Evolutionary conservation across 2,113 vertebrate species (phyloP), one percentile per base, ranked within the genome.

Genomic region (Ivindomyrus marchei): DNA sequence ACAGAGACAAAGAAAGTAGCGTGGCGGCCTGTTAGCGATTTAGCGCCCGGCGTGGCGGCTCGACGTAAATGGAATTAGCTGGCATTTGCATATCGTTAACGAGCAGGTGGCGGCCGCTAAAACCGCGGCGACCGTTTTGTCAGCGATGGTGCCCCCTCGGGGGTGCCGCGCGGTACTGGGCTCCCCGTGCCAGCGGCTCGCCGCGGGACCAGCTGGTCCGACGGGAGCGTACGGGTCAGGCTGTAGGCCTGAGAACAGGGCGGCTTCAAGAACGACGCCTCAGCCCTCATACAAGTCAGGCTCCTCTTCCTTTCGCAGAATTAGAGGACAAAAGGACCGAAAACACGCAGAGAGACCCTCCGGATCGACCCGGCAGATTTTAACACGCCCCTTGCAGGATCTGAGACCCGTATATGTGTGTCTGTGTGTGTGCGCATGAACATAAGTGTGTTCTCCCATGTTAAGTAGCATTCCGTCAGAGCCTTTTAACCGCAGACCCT

Each of bases 21-120:
- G 87, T 91, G 93, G 91, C 92, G 92, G 92, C 92, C 91, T 91
- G 90, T 92, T 91, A 94, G 52, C 66, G 53, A 24, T 47, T 15
- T 8, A 50, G 46, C 13, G 13, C 15, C 15, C 31, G 91, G 80
- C 15, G 83, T 85, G 90, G 91, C 91, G 92, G 92, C 93, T 4
- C 19, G 91, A 92, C 92, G 96, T 95, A 96, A 97, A 97, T 96
- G 95, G 93, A 96, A 97, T 97, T 97, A 97, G 93, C 93, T 31
- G 89, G 90, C 90, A 96, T 97, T 97, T 97, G 96, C 97, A 97
- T 97, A 95, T 94, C 93, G 94, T 94, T 94, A 94, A 92, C 94
- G 92, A 95, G 95, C 91, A 94, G 96, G 95, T 94, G 96, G 96
- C 94, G 95, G 94, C 94, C 92, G 95, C 94, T 93, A 94, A 93